Conservation (phyloP, 1,140 invertebrate genomes). For the Drosophila azteca region DNA sequence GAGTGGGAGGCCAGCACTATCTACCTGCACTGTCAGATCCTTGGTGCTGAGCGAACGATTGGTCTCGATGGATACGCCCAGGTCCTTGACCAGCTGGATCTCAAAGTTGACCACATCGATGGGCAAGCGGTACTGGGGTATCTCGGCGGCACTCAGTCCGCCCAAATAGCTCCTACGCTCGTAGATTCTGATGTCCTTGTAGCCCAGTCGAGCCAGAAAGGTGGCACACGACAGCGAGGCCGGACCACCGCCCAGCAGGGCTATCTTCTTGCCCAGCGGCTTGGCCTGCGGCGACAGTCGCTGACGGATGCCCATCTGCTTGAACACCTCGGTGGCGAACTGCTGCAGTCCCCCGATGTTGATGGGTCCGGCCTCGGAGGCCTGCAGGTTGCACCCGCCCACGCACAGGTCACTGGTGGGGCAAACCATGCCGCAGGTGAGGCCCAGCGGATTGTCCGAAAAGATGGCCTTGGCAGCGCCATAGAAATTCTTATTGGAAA, state of each 20-base stretch:
- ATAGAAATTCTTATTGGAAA: slow-evolving; percentile 99
- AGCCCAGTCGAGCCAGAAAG: slow-evolving; percentile 96
- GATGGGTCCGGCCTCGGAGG: slow-evolving; percentile 97
- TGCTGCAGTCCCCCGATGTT: slow-evolving; percentile 99
- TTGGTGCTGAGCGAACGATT: slow-evolving; percentile 86
- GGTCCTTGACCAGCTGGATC: slow-evolving; percentile 94
- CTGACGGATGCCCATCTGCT: slow-evolving; percentile 96
- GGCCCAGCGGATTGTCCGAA: slow-evolving; percentile 97
- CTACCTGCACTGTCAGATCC: slow-evolving; percentile 89
- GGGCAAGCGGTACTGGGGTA: slow-evolving; percentile 98
- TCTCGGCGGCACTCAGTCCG: slow-evolving; percentile 95
- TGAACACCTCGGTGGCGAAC: slow-evolving; percentile 97
- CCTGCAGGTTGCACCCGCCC: slow-evolving; percentile 97
- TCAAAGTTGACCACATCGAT: slow-evolving; percentile 97
- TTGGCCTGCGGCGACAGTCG: slow-evolving; percentile 89
- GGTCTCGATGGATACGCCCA: slow-evolving; percentile 94
- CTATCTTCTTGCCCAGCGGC: slow-evolving; percentile 91
- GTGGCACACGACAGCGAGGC: slow-evolving; percentile 98
- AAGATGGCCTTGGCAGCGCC: slow-evolving; percentile 98
- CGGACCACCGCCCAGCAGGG: slow-evolving; percentile 96
- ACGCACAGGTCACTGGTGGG: slow-evolving; percentile 99
- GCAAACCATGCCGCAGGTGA: slow-evolving; percentile 99
- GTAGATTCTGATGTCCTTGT: slow-evolving; percentile 95
- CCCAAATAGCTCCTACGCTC: slow-evolving; percentile 95
- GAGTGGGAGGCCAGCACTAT: neutral